phyloP scores from a whole-genome alignment of 2,797 vertebrate genomes.

The Phoxinus dragarum region DNA sequence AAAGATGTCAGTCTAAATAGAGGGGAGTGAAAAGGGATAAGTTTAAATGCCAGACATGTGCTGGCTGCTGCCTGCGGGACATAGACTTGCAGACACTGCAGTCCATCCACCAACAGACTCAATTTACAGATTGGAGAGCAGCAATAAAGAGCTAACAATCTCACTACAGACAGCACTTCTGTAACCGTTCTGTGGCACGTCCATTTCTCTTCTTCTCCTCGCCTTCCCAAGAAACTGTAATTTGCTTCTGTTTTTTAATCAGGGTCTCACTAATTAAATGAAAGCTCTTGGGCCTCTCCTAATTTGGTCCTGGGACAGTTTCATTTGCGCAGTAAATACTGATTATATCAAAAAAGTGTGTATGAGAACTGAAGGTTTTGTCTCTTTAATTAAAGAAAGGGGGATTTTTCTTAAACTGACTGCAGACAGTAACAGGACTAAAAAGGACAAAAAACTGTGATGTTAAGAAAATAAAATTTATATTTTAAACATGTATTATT shows the following conservation, averaged over 20 bases:
- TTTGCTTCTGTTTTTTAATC: constrained; percentile 71
- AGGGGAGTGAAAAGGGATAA: constrained; percentile 65
- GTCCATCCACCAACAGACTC: constrained; percentile 64
- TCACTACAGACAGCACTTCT: constrained; percentile 71
- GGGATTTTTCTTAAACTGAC: not conserved
- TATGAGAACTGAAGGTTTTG: constrained; percentile 72
- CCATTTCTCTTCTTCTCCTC: constrained; percentile 47
- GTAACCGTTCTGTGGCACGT: constrained; percentile 71
- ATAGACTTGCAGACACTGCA: constrained; percentile 74
- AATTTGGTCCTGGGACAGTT: constrained; percentile 74
- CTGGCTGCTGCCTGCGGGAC: constrained; percentile 63
- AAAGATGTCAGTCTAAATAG: constrained; percentile 58
- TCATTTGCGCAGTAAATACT: constrained; percentile 75
- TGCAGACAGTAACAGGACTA: not conserved
- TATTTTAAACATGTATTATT: not conserved
- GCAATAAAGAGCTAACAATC: constrained; percentile 79
- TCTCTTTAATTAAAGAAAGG: constrained; percentile 76
- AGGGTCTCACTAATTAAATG: constrained; percentile 78
- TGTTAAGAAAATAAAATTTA: not conserved
- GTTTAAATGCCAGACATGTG: constrained; percentile 73
- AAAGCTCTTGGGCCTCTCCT: constrained; percentile 72
- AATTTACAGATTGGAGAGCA: constrained; percentile 72
- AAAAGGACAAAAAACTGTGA: not conserved
- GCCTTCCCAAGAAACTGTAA: constrained; percentile 36
- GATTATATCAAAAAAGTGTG: constrained; percentile 77